Percentiles rank a stretch among this genome's conserved stretches.
Conservation (phyloP, 2,797 vertebrate species). For the Tangara arthus region DNA sequence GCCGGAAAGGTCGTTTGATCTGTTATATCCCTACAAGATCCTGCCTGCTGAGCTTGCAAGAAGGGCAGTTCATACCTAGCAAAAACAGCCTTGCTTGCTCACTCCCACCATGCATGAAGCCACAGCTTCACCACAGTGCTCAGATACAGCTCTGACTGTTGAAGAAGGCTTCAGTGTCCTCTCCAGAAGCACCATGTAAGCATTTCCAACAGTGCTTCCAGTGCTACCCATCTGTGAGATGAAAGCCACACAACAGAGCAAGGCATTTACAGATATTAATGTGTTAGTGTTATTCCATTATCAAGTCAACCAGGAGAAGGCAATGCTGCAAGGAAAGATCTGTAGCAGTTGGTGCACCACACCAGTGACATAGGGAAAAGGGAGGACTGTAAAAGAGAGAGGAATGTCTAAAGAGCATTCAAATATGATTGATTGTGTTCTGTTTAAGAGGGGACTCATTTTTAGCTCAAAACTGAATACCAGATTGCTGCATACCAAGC, state of each 20-base stretch:
- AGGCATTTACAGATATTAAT: neutral
- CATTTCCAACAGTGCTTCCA: neutral
- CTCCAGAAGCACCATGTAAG: neutral
- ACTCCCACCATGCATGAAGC: neutral
- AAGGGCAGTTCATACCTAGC: too few species aligned
- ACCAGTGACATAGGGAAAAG: neutral
- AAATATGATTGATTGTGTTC: neutral
- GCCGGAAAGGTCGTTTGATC: neutral
- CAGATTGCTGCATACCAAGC: neutral
- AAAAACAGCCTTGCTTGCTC: neutral
- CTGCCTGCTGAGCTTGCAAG: neutral
- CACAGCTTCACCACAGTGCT: neutral
- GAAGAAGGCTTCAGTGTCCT: neutral
- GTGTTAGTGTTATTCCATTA: neutral
- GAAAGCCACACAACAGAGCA: neutral
- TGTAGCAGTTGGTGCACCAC: neutral
- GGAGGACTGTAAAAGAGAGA: neutral
- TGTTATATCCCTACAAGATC: rapidly evolving
- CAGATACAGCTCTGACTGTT: neutral
- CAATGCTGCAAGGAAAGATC: neutral
- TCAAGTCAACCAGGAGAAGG: neutral
- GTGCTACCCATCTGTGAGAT: neutral
- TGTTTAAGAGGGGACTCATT: neutral
- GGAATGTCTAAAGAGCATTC: neutral
- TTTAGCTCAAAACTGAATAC: neutral